Conservation (phyloP, 2,113 vertebrate genomes). For the Pterocles orientalis region DNA sequence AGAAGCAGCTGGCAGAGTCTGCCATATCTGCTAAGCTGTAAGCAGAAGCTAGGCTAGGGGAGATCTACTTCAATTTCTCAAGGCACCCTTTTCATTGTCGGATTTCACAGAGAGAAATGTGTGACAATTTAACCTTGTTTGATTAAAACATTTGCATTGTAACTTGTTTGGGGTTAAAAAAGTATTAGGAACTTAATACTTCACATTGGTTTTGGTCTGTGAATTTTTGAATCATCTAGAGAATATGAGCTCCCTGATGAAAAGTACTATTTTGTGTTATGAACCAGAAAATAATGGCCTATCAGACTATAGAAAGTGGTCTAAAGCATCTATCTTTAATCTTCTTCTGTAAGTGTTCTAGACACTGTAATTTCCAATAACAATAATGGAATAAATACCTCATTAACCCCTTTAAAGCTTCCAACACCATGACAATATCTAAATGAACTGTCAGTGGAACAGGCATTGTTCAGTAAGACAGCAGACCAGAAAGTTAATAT, state of each 20-base stretch:
- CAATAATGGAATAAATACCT: constrained; percentile 70
- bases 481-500: constrained; percentile 68
- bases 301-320: constrained; percentile 75
- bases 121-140: constrained; percentile 16
- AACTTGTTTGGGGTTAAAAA: constrained; percentile 59
- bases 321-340: constrained; percentile 79
- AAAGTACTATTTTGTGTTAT: constrained; percentile 78
- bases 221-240: constrained; percentile 83
- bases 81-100: neutral
- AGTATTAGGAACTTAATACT: constrained; percentile 69
- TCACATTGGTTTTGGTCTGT: constrained; percentile 81
- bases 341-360: constrained; percentile 75
- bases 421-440: constrained; percentile 69
- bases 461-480: constrained; percentile 68
- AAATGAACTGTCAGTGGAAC: constrained; percentile 74
- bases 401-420: constrained; percentile 72
- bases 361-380: constrained; percentile 75
- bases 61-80: neutral
- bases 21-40: neutral
- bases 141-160: constrained; percentile 27
- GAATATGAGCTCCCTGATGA: constrained; percentile 77
- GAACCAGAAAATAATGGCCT: constrained; percentile 82
- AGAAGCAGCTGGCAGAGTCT: neutral
- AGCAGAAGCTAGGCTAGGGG: neutral
- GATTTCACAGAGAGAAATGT: neutral